Evolutionary conservation across 2,113 vertebrate species (phyloP).

Genomic region (rat (Rattus norvegicus)): GRCr8 NC_086023.1:151183001-151183500

Average conservation of each 20-base stretch:
- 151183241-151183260: slow-evolving; percentile 5
- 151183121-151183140: slow-evolving; percentile 5
- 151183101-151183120: slow-evolving; percentile 26
- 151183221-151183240: not conserved
- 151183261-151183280: slow-evolving; percentile 4
- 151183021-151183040: not conserved
- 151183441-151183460: not conserved
- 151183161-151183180: not conserved
- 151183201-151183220: not conserved
- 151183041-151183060: not conserved
- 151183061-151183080: not conserved
- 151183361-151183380: not conserved
- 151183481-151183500: not conserved
- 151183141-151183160: not conserved
- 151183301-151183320: not conserved
- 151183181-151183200: not conserved
- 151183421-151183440: not conserved
- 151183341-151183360: not conserved
- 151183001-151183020: not conserved
- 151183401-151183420: not conserved
- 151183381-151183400: not conserved
- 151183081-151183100: slow-evolving; percentile 19
- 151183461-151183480: not conserved
- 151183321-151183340: not conserved
- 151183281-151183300: slow-evolving; percentile 10